Conservation (phyloP, 2,888 invertebrate genomes). For the Antheraea assamensis region DNA sequence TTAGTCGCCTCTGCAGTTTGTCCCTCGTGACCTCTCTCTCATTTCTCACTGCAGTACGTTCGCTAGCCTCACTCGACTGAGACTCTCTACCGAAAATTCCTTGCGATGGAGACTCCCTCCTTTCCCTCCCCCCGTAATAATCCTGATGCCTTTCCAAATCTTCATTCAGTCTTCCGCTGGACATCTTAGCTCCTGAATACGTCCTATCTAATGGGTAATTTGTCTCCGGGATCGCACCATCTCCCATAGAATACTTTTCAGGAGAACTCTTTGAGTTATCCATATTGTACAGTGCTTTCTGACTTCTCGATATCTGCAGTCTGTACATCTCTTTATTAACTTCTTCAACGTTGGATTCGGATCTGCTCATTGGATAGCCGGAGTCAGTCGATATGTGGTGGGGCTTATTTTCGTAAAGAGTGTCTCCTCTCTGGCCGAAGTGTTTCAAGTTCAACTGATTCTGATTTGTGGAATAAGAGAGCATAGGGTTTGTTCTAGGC, state of each 20-base stretch:
- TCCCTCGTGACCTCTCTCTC: constrained; percentile 57
- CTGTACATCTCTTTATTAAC: constrained; percentile 80
- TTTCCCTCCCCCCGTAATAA: constrained; percentile 61
- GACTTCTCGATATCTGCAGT: constrained; percentile 76
- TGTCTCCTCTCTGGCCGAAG: constrained; percentile 75
- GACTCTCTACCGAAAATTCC: constrained; percentile 62
- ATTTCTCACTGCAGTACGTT: constrained; percentile 61
- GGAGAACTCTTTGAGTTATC: constrained; percentile 71
- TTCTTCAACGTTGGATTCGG: constrained; percentile 78
- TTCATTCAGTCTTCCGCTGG: constrained; percentile 72
- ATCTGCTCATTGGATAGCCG: constrained; percentile 74
- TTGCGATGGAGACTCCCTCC: constrained; percentile 65
- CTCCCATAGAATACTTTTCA: constrained; percentile 66
- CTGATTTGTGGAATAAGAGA: constrained; percentile 77
- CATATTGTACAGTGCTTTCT: constrained; percentile 75
- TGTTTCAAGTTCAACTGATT: constrained; percentile 74
- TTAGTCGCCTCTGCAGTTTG: constrained; percentile 84
- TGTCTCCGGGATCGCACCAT: constrained; percentile 67
- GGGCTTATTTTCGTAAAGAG: constrained; percentile 74
- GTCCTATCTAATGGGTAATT: constrained; percentile 76
- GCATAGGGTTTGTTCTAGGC: constrained; percentile 83
- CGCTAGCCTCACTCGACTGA: constrained; percentile 68
- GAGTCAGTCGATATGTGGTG: constrained; percentile 75
- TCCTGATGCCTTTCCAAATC: constrained; percentile 73
- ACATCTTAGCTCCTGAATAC: constrained; percentile 75